Evolutionary conservation across 37 sponge, comb jelly and placozoan genomes (phyloP).

Genomic region (Eunapius fragilis): DNA sequence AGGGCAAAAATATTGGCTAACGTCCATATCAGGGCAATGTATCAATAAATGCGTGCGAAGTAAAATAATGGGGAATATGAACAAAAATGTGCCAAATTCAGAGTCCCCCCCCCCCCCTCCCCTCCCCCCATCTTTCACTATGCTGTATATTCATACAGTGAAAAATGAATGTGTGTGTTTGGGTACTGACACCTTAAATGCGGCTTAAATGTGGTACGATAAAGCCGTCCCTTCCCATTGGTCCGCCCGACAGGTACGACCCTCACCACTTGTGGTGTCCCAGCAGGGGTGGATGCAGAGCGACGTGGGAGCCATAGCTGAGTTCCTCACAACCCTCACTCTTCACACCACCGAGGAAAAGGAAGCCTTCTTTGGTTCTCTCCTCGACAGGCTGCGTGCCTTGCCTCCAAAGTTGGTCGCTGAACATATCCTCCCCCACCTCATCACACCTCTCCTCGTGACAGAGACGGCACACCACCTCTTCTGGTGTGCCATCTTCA

Average conservation of each 20-base stretch:
- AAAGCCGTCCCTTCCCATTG: too few relatives aligned
- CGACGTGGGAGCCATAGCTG: conserved; percentile 28
- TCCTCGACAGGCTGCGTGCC: conserved; percentile 19
- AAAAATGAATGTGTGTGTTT: too few relatives aligned
- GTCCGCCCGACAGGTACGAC: neutral
- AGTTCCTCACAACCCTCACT: conserved; percentile 68
- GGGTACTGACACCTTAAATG: too few relatives aligned
- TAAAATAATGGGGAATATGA: too few relatives aligned
- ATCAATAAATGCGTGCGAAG: too few relatives aligned
- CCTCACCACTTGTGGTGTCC: neutral
- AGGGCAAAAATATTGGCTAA: too few relatives aligned
- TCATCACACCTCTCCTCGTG: conserved; percentile 59
- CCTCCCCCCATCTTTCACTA: too few relatives aligned
- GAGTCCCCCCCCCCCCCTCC: too few relatives aligned
- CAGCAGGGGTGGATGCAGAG: neutral
- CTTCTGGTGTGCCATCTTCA: neutral
- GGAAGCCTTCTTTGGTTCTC: conserved; percentile 40
- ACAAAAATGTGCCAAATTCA: too few relatives aligned
- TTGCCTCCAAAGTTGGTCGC: conserved; percentile 40
- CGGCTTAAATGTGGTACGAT: too few relatives aligned
- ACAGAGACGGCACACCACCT: conserved; percentile 18
- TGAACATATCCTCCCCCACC: conserved; percentile 57
- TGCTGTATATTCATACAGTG: too few relatives aligned
- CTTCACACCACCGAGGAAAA: conserved; percentile 42
- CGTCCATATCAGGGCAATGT: too few relatives aligned